Percentiles rank a stretch among this genome's conserved stretches.
Conservation (phyloP, 1,140 invertebrate genomes). For the Druon quercuslanigerum region DNA sequence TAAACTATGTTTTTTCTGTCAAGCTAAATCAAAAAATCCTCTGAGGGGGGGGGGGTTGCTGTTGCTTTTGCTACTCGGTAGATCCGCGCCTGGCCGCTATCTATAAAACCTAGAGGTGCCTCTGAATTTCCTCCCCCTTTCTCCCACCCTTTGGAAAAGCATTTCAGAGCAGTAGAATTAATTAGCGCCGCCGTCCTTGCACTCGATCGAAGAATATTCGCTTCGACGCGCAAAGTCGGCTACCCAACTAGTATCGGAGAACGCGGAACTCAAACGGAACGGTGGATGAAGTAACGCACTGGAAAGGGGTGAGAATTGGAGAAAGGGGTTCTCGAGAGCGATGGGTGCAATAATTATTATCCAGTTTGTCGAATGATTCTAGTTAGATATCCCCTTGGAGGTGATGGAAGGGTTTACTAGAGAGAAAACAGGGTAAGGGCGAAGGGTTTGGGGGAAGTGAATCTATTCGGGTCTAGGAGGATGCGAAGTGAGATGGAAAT, state of each 20-base stretch:
- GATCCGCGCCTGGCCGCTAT: background rate
- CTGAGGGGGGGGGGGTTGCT: no score
- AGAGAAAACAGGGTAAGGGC: conserved; percentile 17
- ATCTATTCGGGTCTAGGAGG: background rate
- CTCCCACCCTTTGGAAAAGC: conserved; percentile 34
- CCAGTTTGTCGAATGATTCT: conserved; percentile 39
- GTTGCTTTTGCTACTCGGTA: no score
- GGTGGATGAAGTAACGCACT: conserved; percentile 10
- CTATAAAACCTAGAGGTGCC: conserved; percentile 11
- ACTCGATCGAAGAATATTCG: conserved; percentile 41
- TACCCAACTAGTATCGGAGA: conserved; percentile 21
- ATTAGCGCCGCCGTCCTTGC: conserved; percentile 48
- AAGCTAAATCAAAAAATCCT: no score
- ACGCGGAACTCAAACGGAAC: conserved; percentile 22
- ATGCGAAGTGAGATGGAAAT: conserved; percentile 25
- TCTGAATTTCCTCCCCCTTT: background rate
- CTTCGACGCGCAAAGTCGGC: conserved; percentile 27
- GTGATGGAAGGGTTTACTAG: background rate
- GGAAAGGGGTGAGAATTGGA: background rate
- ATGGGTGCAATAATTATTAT: conserved; percentile 55
- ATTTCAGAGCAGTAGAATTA: conserved; percentile 44
- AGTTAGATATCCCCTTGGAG: background rate
- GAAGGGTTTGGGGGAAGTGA: conserved; percentile 11
- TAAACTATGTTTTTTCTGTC: no score
- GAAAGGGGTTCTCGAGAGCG: background rate